phyloP scores from a whole-genome alignment of 2,797 vertebrate genomes.

The Ataeniobius toweri region DNA sequence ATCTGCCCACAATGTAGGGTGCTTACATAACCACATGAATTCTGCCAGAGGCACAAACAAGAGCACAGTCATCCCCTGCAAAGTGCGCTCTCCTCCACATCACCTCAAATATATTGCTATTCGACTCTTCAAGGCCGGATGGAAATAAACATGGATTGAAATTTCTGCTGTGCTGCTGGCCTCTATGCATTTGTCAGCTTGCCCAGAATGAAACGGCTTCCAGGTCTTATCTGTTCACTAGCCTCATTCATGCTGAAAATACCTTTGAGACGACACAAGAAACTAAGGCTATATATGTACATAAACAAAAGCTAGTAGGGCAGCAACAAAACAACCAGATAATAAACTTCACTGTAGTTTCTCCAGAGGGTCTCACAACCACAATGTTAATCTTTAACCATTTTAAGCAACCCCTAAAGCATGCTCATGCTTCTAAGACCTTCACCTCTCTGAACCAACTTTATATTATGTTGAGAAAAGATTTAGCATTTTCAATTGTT shows the following conservation, averaged over 20 bases:
- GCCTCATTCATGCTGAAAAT: conserved; percentile 35
- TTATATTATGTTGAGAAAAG: neutral
- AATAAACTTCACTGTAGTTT: neutral
- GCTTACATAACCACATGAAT: conserved; percentile 68
- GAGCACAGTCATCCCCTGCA: conserved; percentile 57
- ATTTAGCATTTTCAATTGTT: neutral
- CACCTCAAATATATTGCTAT: conserved; percentile 42
- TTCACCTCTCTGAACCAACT: neutral
- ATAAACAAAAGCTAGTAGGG: conserved; percentile 32
- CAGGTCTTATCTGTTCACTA: conserved; percentile 36
- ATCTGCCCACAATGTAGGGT: conserved; percentile 69
- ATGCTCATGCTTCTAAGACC: neutral
- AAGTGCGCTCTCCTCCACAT: conserved; percentile 54
- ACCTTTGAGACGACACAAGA: conserved; percentile 35
- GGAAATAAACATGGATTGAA: conserved; percentile 41
- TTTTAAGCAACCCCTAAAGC: neutral
- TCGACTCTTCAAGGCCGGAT: conserved; percentile 51
- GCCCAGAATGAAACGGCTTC: conserved; percentile 38
- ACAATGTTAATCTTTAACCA: neutral
- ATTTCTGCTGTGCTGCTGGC: conserved; percentile 21
- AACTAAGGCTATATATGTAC: conserved; percentile 64
- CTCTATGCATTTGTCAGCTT: conserved; percentile 36
- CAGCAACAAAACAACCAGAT: conserved; percentile 18
- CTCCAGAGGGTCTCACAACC: conserved; percentile 10
- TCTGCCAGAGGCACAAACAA: conserved; percentile 67